Conservation (phyloP, 2,113 vertebrate species). For the Tetraodon nigroviridis region DNA sequence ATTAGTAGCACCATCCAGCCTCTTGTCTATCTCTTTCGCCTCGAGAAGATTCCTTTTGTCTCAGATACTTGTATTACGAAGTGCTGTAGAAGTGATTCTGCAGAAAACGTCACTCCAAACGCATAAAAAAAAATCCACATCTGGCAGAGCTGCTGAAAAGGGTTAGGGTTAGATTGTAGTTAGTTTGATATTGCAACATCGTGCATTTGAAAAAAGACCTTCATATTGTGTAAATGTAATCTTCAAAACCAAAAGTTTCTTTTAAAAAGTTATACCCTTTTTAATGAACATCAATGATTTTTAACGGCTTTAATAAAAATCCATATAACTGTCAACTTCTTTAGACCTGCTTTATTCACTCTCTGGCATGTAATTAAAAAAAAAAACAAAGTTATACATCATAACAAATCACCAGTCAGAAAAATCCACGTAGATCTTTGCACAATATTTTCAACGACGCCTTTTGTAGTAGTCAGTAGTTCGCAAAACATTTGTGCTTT, state of each 20-base stretch:
- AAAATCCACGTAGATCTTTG: no score
- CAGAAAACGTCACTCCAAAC: background rate
- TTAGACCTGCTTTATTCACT: no score
- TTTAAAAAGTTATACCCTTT: background rate
- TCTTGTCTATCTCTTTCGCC: conserved; percentile 65
- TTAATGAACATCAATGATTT: background rate
- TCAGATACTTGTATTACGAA: conserved; percentile 41
- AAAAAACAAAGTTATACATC: background rate
- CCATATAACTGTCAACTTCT: no score
- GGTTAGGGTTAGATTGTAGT: no score
- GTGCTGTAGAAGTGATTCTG: conserved; percentile 16
- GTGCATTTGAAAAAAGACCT: background rate
- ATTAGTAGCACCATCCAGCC: conserved; percentile 77
- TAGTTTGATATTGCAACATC: background rate
- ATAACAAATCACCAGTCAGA: no score
- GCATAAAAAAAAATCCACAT: conserved; percentile 11
- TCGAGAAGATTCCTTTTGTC: conserved; percentile 69
- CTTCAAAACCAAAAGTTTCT: no score
- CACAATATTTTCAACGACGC: no score
- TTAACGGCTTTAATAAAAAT: background rate
- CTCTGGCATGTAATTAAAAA: background rate
- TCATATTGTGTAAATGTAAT: background rate
- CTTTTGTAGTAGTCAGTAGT: no score
- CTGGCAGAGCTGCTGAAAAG: background rate
- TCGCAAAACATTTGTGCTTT: conserved; percentile 12